Percentiles rank a stretch among this genome's conserved stretches.
Conservation (phyloP, 2,888 invertebrate species). For the Drosophila anomalata region DNA sequence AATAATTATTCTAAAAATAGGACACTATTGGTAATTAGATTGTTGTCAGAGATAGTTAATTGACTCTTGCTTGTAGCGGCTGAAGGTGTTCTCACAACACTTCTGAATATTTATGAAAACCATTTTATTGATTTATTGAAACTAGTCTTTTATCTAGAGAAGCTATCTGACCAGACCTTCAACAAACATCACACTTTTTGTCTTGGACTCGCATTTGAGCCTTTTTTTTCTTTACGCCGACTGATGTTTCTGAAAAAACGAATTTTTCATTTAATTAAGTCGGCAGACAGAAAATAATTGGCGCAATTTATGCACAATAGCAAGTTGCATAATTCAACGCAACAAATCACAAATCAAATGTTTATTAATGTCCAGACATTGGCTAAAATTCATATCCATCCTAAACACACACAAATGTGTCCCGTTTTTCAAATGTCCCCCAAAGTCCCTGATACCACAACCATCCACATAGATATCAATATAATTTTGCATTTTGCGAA, state of each 20-base stretch:
- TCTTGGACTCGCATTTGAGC: not conserved
- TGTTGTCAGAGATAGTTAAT: slow-evolving; percentile 15
- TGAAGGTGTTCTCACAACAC: slow-evolving; percentile 29
- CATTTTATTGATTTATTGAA: slow-evolving; percentile 38
- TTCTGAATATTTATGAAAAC: slow-evolving; percentile 8
- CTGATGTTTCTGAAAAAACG: slow-evolving; percentile 27
- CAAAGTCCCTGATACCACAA: not conserved
- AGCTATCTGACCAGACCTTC: slow-evolving; percentile 12
- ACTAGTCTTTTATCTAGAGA: slow-evolving; percentile 13
- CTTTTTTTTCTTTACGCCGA: slow-evolving; percentile 22
- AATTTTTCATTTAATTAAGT: slow-evolving; percentile 67
- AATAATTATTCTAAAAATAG: not conserved
- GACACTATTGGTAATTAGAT: slow-evolving; percentile 23
- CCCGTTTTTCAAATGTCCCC: not conserved
- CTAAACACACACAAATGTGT: not conserved
- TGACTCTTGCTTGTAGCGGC: slow-evolving; percentile 9
- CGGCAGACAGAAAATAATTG: slow-evolving; percentile 65
- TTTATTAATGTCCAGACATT: slow-evolving; percentile 56
- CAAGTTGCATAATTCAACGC: slow-evolving; percentile 70
- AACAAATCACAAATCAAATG: slow-evolving; percentile 73
- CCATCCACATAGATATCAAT: slow-evolving; percentile 31
- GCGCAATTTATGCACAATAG: slow-evolving; percentile 62
- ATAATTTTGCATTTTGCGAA: slow-evolving; percentile 46
- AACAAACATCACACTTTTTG: slow-evolving; percentile 26
- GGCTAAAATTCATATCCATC: slow-evolving; percentile 20